Base-by-base conservation (phyloP, 2,888 invertebrate species). In the Nycteola revayana region DNA sequence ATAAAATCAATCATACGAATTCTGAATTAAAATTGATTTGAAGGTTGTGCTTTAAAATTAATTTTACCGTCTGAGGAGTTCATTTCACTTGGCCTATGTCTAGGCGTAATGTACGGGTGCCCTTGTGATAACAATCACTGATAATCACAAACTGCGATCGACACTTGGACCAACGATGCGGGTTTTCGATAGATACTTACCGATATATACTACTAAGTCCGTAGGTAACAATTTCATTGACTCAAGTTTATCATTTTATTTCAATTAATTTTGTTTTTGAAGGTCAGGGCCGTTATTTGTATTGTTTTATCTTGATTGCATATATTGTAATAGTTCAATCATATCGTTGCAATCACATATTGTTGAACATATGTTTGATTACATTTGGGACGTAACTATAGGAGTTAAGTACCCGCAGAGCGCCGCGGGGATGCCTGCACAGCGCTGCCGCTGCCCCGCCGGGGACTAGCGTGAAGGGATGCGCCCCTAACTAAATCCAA, bases 151-250 rank as follows among this genome's bases (percentile, higher is more conserved):
- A 56, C 60, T 66, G 56, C 71, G 68, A 85, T 84, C 85, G 71
- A 72, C 86, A 87, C 86, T 85, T 86, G 86, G 86, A 63, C 64
- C 64, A 40, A 47, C 58, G 68, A 86, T 87, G 84, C 85, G 86
- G 86, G 86, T 63, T 51, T 36, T 46, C 55, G 37, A 21, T 21
- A 21, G 2, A 21, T 7, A 18, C 18, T 5, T 56, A 61, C n/a
- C n/a, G 41, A 49, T 53, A 47, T 65, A 50, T 52, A 18, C 49
- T 48, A 57, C 34, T 47, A 52, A 42, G 52, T 56, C n/a, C 52
- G 44, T 50, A 62, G 51, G 53, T 52, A 61, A 64, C 60, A 47
- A 62, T 56, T 56, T 50, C 46, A 54, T 51, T 53, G 48, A 49
- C 54, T 47, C 49, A 52, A 47, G 40, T 39, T 46, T 49, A 42